Evolutionary conservation across 1,140 invertebrate genomes (phyloP).

Genomic region (Sycobia sp.): DNA sequence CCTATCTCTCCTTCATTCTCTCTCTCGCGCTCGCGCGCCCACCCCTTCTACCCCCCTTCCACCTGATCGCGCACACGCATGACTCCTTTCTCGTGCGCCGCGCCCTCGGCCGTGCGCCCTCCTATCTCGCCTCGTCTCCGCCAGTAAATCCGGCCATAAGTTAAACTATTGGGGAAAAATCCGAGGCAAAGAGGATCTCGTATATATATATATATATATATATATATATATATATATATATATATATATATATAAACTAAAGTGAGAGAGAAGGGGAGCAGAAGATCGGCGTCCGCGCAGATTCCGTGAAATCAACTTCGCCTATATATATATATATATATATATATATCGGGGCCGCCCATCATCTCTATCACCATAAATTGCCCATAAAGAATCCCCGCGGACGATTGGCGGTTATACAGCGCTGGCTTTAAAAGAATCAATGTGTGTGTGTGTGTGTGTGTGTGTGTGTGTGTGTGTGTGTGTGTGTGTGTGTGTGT

Average conservation of each 20-base stretch:
- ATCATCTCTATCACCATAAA: conserved; percentile 64
- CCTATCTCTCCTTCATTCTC: not conserved
- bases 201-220: no score
- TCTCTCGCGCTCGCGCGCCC: not conserved
- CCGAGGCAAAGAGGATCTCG: conserved; percentile 41
- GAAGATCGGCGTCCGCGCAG: conserved; percentile 37
- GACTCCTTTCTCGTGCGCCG: not conserved
- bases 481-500: no score
- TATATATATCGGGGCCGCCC: no score
- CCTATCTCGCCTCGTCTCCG: conserved; percentile 55
- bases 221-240: no score
- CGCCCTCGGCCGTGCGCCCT: conserved; percentile 1
- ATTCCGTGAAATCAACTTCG: conserved; percentile 59
- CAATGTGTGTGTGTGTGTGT: no score
- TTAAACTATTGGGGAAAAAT: conserved; percentile 62
- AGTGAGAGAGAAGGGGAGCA: no score
- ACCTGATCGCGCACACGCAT: not conserved
- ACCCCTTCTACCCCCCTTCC: not conserved
- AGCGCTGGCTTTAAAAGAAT: no score
- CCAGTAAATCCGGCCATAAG: conserved; percentile 62
- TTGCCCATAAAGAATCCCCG: conserved; percentile 62
- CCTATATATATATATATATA: no score
- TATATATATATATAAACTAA: no score
- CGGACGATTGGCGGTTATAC: conserved; percentile 60
- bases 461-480: no score